phyloP scores from a whole-genome alignment of 1,140 invertebrate genomes.

The Papilio glaucus region DNA sequence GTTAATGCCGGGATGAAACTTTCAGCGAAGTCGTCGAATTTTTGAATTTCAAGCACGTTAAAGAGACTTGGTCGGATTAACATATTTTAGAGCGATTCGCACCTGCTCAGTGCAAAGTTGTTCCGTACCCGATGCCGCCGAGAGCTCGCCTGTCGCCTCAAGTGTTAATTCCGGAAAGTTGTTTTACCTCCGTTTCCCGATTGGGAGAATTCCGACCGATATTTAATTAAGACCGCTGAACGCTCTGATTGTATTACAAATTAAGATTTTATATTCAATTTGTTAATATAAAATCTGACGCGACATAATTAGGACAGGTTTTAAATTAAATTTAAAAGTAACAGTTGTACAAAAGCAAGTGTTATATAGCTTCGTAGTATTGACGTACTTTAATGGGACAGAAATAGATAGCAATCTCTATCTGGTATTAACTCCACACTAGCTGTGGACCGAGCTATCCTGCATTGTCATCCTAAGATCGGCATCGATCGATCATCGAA shows the following conservation, averaged over 20 bases:
- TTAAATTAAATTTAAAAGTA: too few relatives aligned
- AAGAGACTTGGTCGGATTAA: conserved; percentile 35
- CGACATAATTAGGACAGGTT: too few relatives aligned
- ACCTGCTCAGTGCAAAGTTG: conserved; percentile 36
- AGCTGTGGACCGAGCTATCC: too few relatives aligned
- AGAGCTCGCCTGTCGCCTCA: conserved; percentile 19
- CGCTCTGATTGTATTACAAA: conserved; percentile 7
- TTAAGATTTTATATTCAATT: neutral
- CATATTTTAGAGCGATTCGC: conserved; percentile 38
- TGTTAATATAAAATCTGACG: neutral
- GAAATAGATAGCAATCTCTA: too few relatives aligned
- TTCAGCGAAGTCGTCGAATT: conserved; percentile 30
- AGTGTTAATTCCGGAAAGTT: conserved; percentile 32
- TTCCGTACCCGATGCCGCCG: neutral
- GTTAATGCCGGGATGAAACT: conserved; percentile 13
- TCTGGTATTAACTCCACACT: too few relatives aligned
- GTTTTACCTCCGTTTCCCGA: conserved; percentile 16
- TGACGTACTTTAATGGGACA: too few relatives aligned
- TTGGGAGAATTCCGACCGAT: conserved; percentile 23
- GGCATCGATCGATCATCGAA: too few relatives aligned
- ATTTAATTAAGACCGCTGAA: conserved; percentile 22
- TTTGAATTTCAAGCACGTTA: conserved; percentile 35
- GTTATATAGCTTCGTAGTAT: too few relatives aligned
- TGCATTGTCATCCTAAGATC: too few relatives aligned
- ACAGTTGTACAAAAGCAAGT: too few relatives aligned